phyloP scores from a whole-genome alignment of 2,113 vertebrate genomes.

The Limanda limanda region DNA sequence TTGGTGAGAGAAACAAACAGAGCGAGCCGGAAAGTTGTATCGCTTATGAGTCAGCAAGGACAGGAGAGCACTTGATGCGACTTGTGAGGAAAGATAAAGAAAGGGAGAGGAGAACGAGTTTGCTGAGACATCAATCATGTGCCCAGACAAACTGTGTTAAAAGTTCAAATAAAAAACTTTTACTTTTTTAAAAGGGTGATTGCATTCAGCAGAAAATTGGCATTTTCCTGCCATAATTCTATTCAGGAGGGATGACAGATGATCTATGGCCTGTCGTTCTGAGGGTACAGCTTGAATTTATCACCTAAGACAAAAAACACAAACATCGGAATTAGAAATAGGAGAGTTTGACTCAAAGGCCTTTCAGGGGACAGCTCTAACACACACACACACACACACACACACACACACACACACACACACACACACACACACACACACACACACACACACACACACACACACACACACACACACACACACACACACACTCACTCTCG shows the following conservation, averaged over 20 bases:
- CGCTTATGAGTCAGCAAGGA: slow-evolving; percentile 57
- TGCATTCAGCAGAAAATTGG: slow-evolving; percentile 40
- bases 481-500: slow-evolving; percentile 35
- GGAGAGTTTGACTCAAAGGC: slow-evolving; percentile 51
- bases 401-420: slow-evolving; percentile 43
- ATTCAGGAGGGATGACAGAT: slow-evolving; percentile 42
- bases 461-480: no score
- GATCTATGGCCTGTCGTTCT: slow-evolving; percentile 56
- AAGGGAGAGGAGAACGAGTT: slow-evolving; percentile 17
- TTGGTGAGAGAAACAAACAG: slow-evolving; percentile 40
- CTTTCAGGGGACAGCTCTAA: slow-evolving; percentile 39
- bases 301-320: slow-evolving; percentile 39
- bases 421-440: slow-evolving; percentile 43
- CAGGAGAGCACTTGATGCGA: slow-evolving; percentile 12
- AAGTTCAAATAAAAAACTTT: slow-evolving; percentile 26
- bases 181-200: slow-evolving; percentile 1
- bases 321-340: slow-evolving; percentile 60
- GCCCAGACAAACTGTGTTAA: slow-evolving; percentile 25
- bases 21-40: slow-evolving; percentile 36
- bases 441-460: slow-evolving; percentile 32
- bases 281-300: slow-evolving; percentile 44
- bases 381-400: slow-evolving; percentile 39
- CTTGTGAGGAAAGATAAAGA: slow-evolving; percentile 28
- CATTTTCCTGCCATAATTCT: slow-evolving; percentile 36
- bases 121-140: slow-evolving; percentile 39